A percentile compares a stretch with the other conserved stretches of the same genome.
Evolutionary conservation across 2,888 invertebrate species (phyloP).

Genomic region (Tachina grossa): DNA sequence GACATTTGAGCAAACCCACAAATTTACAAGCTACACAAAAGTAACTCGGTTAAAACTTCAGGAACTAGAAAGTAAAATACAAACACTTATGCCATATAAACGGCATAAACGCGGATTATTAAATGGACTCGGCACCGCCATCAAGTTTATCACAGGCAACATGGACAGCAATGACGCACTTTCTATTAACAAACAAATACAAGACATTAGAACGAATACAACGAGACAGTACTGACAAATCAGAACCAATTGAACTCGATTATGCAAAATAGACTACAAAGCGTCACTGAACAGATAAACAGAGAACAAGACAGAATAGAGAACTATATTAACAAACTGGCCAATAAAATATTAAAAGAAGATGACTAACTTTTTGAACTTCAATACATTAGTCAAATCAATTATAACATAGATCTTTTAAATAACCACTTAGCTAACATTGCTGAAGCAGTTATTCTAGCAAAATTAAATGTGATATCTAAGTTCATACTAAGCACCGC

Average conservation of each 20-base stretch:
- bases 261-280: background rate
- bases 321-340: constrained; percentile 14
- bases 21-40: constrained; percentile 19
- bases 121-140: constrained; percentile 54
- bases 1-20: background rate
- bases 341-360: constrained; percentile 26
- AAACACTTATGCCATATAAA: constrained; percentile 16
- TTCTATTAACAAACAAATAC: constrained; percentile 41
- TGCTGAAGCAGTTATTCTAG: constrained; percentile 58
- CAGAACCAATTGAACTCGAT: constrained; percentile 5
- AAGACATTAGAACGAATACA: constrained; percentile 9
- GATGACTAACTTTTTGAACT: constrained; percentile 36
- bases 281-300: constrained; percentile 12
- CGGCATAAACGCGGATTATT: constrained; percentile 48
- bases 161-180: constrained; percentile 59
- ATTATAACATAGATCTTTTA: constrained; percentile 65
- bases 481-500: too few relatives aligned
- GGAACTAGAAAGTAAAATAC: constrained; percentile 49
- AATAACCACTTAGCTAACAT: constrained; percentile 43
- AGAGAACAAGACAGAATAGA: constrained; percentile 4
- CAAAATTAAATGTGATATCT: constrained; percentile 53
- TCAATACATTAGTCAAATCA: constrained; percentile 53
- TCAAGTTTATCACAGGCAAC: constrained; percentile 60
- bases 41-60: constrained; percentile 38
- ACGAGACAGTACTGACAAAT: constrained; percentile 7